Evolutionary conservation across 2,888 invertebrate genomes (phyloP).

Genomic region (Cryptocheilus praepositus): DNA sequence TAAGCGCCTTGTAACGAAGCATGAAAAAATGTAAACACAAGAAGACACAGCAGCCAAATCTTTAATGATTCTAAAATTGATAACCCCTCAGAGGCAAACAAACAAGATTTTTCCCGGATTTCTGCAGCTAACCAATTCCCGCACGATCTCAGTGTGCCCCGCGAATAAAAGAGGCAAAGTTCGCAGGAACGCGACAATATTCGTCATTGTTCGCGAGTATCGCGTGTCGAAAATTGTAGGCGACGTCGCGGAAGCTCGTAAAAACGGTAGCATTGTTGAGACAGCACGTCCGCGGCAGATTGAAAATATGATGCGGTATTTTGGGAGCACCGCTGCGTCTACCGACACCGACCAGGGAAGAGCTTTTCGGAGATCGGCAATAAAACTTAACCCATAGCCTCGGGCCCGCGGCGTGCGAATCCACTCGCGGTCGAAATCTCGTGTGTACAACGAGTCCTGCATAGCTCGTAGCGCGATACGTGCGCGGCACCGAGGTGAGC

Average conservation of each 20-base stretch:
- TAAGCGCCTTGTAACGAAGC: neutral
- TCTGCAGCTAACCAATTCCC: no score
- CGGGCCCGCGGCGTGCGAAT: neutral
- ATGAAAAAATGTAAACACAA: neutral
- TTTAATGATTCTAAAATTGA: neutral
- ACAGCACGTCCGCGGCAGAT: constrained; percentile 44
- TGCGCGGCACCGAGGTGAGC: constrained; percentile 37
- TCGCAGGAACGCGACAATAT: no score
- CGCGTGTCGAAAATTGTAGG: no score
- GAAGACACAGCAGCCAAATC: neutral
- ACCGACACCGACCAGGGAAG: constrained; percentile 57
- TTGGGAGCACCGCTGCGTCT: constrained; percentile 57
- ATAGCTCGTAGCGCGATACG: constrained; percentile 27
- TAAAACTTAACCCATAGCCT: constrained; percentile 1
- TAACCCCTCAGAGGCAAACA: no score
- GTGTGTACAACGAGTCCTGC: constrained; percentile 11
- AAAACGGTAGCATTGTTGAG: constrained; percentile 29
- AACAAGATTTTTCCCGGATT: no score
- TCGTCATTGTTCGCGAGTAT: no score
- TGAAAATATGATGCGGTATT: constrained; percentile 53
- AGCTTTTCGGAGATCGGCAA: constrained; percentile 56
- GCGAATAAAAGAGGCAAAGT: no score
- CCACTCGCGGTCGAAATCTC: constrained; percentile 11
- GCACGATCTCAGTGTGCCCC: no score
- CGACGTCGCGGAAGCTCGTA: neutral